These are phyloP conservation scores for Labrus mixtus DNA, from an alignment of 2,113 vertebrate species.

Conservation along the genomic window DNA sequence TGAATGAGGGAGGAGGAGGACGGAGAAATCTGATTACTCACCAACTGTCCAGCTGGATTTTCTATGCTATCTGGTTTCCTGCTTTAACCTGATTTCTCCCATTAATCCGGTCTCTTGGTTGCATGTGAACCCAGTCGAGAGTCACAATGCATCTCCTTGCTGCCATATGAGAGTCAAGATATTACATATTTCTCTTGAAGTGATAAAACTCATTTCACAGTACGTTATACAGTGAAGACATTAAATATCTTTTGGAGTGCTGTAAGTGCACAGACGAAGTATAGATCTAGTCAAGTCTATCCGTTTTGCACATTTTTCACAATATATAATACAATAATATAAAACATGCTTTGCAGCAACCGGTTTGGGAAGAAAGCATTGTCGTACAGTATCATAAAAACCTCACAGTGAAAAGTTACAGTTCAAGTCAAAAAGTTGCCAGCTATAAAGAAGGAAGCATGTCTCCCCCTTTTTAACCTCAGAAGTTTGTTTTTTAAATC, in stretches of 20 bases:
- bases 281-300: neutral
- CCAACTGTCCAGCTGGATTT: constrained; percentile 22
- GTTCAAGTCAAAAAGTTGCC: no score
- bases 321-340: no score
- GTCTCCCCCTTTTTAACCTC: no score
- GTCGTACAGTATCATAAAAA: no score
- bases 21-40: constrained; percentile 20
- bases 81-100: constrained; percentile 11
- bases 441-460: no score
- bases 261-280: neutral
- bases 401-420: no score
- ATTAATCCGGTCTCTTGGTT: constrained; percentile 19
- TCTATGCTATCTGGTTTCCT: constrained; percentile 6
- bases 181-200: neutral
- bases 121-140: neutral
- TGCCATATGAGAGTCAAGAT: no score
- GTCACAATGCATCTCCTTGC: neutral
- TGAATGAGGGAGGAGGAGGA: neutral
- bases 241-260: neutral
- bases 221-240: neutral
- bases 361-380: no score
- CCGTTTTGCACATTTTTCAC: no score
- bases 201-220: neutral
- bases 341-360: no score
- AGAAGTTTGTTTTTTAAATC: no score